Conservation (phyloP, 1,140 invertebrate genomes). For the Drosophila varians region DNA sequence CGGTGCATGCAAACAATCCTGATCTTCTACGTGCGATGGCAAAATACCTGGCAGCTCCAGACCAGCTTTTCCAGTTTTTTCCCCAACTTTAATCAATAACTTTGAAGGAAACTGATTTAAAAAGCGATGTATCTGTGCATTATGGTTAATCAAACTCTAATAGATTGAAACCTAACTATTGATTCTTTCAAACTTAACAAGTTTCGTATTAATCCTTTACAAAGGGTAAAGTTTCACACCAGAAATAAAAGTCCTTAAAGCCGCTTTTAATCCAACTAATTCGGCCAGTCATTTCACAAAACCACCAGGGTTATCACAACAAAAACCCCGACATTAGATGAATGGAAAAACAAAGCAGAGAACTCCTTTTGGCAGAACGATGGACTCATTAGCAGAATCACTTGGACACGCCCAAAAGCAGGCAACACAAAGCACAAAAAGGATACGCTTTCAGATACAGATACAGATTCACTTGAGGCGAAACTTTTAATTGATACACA, state of each 20-base stretch:
- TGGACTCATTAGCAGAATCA: slow-evolving; percentile 53
- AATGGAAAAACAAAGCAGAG: slow-evolving; percentile 26
- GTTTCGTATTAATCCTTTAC: no score
- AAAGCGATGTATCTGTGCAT: no score
- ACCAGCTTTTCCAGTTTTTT: background rate
- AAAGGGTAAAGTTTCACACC: background rate
- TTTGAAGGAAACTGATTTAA: background rate
- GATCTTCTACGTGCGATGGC: slow-evolving; percentile 28
- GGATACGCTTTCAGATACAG: slow-evolving; percentile 16
- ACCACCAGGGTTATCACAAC: slow-evolving; percentile 9
- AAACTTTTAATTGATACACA: slow-evolving; percentile 68
- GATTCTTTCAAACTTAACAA: no score
- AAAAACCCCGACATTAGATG: slow-evolving; percentile 11
- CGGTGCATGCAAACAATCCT: slow-evolving; percentile 3
- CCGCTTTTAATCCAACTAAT: slow-evolving; percentile 29
- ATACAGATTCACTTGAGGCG: slow-evolving; percentile 6
- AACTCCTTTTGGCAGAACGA: slow-evolving; percentile 36
- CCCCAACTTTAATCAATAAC: background rate
- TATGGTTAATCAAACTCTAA: no score
- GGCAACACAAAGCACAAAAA: slow-evolving; percentile 20
- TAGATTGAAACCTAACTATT: no score
- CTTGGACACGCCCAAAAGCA: slow-evolving; percentile 48
- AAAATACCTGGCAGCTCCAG: background rate
- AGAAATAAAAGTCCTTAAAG: background rate
- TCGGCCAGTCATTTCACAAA: slow-evolving; percentile 29